A percentile compares a stretch with the other conserved stretches of the same genome.
Evolutionary conservation across 2,888 invertebrate genomes (phyloP).

Genomic region (Pterostichus niger): DNA sequence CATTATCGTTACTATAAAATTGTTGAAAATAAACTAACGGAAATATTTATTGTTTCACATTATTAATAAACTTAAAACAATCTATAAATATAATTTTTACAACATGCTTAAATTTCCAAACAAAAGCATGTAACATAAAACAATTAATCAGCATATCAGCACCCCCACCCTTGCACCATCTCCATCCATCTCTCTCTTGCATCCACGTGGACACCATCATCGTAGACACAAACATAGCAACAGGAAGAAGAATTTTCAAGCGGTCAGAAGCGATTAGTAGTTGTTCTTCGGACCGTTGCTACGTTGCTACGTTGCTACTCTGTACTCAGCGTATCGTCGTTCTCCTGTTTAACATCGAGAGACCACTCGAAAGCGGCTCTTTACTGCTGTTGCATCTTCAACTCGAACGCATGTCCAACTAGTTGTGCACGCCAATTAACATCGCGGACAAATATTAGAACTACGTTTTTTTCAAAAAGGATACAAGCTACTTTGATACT

Average conservation of each 20-base stretch:
- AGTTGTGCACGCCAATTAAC: conserved; percentile 43
- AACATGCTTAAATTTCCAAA: background rate
- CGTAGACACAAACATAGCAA: conserved; percentile 31
- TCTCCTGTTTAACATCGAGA: conserved; percentile 14
- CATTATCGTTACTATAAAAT: too few species aligned
- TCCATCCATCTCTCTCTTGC: background rate
- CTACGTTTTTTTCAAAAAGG: conserved; percentile 25
- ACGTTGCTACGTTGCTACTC: conserved; percentile 7
- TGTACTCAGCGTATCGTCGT: background rate
- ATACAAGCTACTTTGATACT: conserved; percentile 30
- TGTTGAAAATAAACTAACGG: too few species aligned
- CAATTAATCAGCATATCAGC: background rate
- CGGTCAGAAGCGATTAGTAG: conserved; percentile 32
- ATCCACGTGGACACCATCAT: conserved; percentile 30
- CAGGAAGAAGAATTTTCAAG: conserved; percentile 22
- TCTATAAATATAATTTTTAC: background rate
- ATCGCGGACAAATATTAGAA: conserved; percentile 27
- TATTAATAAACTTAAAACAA: too few species aligned
- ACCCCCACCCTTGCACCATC: conserved; percentile 4
- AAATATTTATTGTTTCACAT: too few species aligned
- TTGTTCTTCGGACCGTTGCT: conserved; percentile 31
- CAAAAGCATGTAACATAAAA: background rate
- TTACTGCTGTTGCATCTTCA: conserved; percentile 20
- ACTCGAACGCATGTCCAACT: background rate
- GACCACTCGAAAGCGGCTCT: conserved; percentile 19